Evolutionary conservation across 2,797 vertebrate species (phyloP), one percentile per base, ranked within the genome.

Genomic region (Synanceia verrucosa): DNA sequence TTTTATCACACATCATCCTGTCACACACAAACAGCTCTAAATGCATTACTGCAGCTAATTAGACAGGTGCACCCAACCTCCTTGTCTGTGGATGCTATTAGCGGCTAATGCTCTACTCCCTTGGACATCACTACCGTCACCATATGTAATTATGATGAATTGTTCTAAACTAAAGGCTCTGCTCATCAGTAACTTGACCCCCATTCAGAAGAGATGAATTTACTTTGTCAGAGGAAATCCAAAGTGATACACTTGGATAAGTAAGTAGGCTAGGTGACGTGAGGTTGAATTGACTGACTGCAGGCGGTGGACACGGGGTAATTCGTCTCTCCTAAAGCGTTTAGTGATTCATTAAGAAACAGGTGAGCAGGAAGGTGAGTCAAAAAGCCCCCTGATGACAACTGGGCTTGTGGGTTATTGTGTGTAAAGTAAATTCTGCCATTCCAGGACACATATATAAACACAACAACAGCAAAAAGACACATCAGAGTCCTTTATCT

Each of bases 101-200:
- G 64, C 65, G 6, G 31, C 65, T 79, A 64, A 77, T 60, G 69
- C 65, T 55, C 66, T 47, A 51, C 65, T 71, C 64, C 41, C 47
- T 44, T 43, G 50, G 60, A 65, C 63, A 16, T 62, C 39, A 56
- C 69, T 58, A 68, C 36, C 16, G 39, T 51, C 47, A 67, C 67
- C 48, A 14, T 8, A 47, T 1, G 44, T 89, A 89, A 92, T 89
- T 86, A 77, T 91, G 88, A 93, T 90, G 58, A 86, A 92, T 90
- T 29, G 78, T 73, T 69, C 31, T 18, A 53, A 79, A 76, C 65
- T 47, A 73, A 74, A 82, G 59, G 24, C 64, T 68, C 37, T 70
- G 50, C 77, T 90, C 85, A 79, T 89, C 79, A 84, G 78, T 50
- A 71, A 70, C 58, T 72, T 51, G 41, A 69, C 46, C 77, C 43